Conservation (phyloP, 1,140 invertebrate species). For the Bemisia tabaci region DNA sequence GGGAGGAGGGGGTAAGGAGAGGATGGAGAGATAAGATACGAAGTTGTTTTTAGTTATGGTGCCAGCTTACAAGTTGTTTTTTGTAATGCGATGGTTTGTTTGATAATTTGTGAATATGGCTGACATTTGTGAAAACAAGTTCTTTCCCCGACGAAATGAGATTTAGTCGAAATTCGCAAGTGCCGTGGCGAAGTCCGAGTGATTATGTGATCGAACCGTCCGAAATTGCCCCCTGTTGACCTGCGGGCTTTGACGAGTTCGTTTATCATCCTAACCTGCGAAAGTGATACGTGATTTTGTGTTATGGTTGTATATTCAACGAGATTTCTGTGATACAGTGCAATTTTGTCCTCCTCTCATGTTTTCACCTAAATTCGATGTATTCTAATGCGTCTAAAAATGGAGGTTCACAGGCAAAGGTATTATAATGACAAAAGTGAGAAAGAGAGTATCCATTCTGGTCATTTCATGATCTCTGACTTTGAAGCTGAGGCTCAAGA, state of each 20-base stretch:
- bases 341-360: too few relatives aligned
- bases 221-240: too few relatives aligned
- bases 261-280: neutral
- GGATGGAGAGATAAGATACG: neutral
- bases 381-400: neutral
- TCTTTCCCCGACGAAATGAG: neutral
- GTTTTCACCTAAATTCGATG: too few relatives aligned
- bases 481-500: constrained; percentile 87
- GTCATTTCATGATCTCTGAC: constrained; percentile 95
- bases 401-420: neutral
- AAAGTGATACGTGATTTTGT: neutral
- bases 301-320: neutral
- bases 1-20: neutral
- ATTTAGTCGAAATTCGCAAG: neutral
- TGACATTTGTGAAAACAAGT: neutral
- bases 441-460: constrained; percentile 81
- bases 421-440: constrained; percentile 8
- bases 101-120: neutral
- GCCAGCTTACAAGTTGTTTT: neutral
- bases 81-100: neutral
- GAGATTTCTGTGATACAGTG: neutral
- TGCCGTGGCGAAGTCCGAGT: neutral
- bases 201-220: too few relatives aligned
- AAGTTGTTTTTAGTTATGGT: neutral
- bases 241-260: neutral